Evolutionary conservation across 2,797 vertebrate genomes (phyloP).

Genomic region (Hafferia zeledoni): DNA sequence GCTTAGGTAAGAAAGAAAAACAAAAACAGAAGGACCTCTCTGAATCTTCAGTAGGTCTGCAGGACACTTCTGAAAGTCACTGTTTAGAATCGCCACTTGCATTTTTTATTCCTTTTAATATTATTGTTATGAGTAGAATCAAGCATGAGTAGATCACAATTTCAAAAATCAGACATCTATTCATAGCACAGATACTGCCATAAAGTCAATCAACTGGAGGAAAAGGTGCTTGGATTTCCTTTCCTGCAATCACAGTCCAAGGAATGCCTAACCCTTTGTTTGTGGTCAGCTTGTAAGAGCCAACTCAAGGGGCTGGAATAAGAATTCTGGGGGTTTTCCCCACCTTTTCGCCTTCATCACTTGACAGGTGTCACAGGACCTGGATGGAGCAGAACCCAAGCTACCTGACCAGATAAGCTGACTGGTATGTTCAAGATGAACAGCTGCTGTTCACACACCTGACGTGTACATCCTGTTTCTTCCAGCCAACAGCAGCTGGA

Average conservation of each 20-base stretch:
- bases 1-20: neutral
- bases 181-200: neutral
- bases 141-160: neutral
- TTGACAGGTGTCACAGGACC: neutral
- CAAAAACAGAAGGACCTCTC: neutral
- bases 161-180: neutral
- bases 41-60: neutral
- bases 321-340: rapidly evolving
- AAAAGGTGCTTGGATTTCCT: neutral
- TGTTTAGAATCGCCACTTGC: neutral
- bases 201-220: neutral
- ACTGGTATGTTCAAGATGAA: neutral
- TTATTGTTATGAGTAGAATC: neutral
- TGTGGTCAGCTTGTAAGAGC: neutral
- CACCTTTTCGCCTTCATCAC: neutral
- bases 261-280: neutral
- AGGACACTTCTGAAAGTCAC: neutral
- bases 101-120: neutral
- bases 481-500: neutral
- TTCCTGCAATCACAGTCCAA: neutral
- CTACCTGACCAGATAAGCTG: neutral
- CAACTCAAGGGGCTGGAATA: neutral
- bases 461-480: rapidly evolving
- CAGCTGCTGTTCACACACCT: neutral
- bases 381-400: neutral